These are phyloP conservation scores for Cromileptes altivelis DNA, from an alignment of 2,113 vertebrate genomes.

Conservation along the genomic window DNA sequence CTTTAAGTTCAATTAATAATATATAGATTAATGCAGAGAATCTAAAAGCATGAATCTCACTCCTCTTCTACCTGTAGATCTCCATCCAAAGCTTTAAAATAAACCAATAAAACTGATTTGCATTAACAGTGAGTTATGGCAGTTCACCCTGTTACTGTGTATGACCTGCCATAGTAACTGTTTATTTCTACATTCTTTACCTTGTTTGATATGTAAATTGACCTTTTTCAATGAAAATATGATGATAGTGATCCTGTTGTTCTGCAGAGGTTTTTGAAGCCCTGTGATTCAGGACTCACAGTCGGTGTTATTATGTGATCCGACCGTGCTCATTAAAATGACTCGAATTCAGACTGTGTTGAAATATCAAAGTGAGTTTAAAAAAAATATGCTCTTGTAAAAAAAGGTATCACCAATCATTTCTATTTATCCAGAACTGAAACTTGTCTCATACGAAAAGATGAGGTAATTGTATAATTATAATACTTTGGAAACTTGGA, in stretches of 20 bases:
- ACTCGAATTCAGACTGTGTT: not conserved
- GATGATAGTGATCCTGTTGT: not conserved
- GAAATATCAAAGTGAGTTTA: not conserved
- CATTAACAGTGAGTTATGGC: not conserved
- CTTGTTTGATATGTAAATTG: not conserved
- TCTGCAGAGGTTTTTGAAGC: not conserved
- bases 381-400: slow-evolving; percentile 8
- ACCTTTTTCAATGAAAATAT: not conserved
- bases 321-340: not conserved
- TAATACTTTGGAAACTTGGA: slow-evolving; percentile 25
- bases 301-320: not conserved
- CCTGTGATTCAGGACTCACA: not conserved
- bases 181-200: not conserved
- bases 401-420: not conserved
- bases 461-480: slow-evolving; percentile 33
- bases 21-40: not conserved
- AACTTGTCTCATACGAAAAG: not conserved
- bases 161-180: not conserved
- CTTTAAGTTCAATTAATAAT: not conserved
- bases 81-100: not conserved
- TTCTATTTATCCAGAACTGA: slow-evolving; percentile 8
- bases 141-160: not conserved
- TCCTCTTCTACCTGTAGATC: not conserved
- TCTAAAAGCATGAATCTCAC: not conserved
- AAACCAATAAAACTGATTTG: not conserved